These are phyloP conservation scores for Ardeotis arabs DNA, from an alignment of 2,113 vertebrate genomes.

Conservation along the genomic window DNA sequence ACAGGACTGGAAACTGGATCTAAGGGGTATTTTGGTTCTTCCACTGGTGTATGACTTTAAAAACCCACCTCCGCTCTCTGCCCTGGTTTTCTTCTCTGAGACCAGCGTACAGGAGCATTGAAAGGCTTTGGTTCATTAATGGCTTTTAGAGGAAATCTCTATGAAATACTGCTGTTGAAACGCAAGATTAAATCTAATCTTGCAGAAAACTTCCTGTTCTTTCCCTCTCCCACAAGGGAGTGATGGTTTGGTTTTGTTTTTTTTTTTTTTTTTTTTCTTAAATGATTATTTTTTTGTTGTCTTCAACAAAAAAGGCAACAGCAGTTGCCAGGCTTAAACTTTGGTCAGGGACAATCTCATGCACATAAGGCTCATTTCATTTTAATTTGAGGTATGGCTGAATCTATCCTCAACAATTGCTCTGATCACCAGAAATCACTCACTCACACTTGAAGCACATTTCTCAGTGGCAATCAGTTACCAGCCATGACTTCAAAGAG, in stretches of 20 bases:
- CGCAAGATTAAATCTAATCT: not conserved
- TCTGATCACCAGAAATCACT: not conserved
- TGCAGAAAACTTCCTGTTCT: not conserved
- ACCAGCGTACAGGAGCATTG: not conserved
- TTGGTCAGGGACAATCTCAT: not conserved
- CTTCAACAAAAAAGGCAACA: not conserved
- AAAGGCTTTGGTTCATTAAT: not conserved
- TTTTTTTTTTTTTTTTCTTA: not conserved
- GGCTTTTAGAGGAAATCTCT: conserved; percentile 4
- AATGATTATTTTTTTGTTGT: not conserved
- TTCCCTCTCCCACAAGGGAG: not conserved
- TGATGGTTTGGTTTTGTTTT: not conserved
- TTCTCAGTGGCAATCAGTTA: not conserved
- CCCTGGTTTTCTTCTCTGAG: not conserved
- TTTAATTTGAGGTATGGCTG: not conserved
- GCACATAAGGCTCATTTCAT: not conserved
- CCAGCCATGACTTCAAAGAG: not conserved
- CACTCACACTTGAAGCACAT: not conserved
- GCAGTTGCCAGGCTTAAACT: not conserved
- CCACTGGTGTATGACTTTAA: not conserved
- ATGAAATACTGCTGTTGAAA: not conserved
- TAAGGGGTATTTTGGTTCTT: not conserved
- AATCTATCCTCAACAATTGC: not conserved
- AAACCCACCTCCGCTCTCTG: not conserved
- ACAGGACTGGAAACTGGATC: not conserved